phyloP scores from a whole-genome alignment of 2,888 invertebrate species.

The Artemia sinica region DNA sequence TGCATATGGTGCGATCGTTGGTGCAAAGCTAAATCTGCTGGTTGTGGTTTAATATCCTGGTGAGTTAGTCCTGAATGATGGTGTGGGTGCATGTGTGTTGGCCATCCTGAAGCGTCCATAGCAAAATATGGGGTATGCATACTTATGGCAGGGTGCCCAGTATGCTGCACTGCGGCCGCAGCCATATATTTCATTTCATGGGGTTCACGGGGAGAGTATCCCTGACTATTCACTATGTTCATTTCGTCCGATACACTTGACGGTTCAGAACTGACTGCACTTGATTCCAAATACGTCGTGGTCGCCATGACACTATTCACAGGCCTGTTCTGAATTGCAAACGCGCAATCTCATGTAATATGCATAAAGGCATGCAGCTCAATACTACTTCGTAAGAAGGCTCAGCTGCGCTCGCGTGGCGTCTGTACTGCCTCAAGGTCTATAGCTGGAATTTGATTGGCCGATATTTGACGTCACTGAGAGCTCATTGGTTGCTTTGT shows the following conservation, averaged over 20 bases:
- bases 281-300: slow-evolving; percentile 76
- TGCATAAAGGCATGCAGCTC: slow-evolving; percentile 34
- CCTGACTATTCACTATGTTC: slow-evolving; percentile 32
- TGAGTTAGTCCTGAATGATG: slow-evolving; percentile 31
- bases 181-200: slow-evolving; percentile 83
- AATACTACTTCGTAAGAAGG: not conserved
- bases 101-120: slow-evolving; percentile 54
- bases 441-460: not conserved
- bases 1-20: slow-evolving; percentile 50
- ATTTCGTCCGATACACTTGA: slow-evolving; percentile 30
- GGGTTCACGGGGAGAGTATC: slow-evolving; percentile 26
- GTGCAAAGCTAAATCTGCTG: slow-evolving; percentile 28
- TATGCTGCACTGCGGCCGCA: slow-evolving; percentile 49
- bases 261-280: slow-evolving; percentile 56
- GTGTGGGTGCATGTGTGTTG: slow-evolving; percentile 40
- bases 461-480: slow-evolving; percentile 4
- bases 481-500: not conserved
- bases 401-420: slow-evolving; percentile 6
- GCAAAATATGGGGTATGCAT: slow-evolving; percentile 64
- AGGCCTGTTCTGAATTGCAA: slow-evolving; percentile 29
- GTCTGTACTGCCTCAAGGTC: not conserved
- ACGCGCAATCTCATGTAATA: slow-evolving; percentile 39
- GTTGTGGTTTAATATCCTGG: slow-evolving; percentile 36
- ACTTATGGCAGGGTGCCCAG: slow-evolving; percentile 39
- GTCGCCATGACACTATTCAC: slow-evolving; percentile 58